Evolutionary conservation across 2,113 vertebrate species (phyloP).

Genomic region (Apteryx owenii): DNA sequence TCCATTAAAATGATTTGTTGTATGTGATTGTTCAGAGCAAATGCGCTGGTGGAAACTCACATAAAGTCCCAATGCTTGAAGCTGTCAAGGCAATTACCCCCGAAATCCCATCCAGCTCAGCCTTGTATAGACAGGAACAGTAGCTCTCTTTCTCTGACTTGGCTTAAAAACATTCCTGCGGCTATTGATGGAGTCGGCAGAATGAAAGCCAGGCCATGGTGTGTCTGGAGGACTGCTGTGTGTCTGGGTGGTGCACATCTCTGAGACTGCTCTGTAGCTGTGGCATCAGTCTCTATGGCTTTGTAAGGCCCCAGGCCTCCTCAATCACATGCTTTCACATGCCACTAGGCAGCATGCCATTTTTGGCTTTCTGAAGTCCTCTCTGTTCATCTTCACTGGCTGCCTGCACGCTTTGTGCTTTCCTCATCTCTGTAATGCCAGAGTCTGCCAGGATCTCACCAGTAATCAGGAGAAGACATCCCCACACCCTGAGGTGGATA

Average conservation of each 20-base stretch:
- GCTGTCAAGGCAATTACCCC: constrained; percentile 61
- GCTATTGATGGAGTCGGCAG: constrained; percentile 42
- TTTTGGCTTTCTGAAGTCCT: not conserved
- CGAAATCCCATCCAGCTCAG: constrained; percentile 46
- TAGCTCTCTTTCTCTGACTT: constrained; percentile 52
- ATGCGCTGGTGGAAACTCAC: constrained; percentile 49
- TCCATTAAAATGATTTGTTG: constrained; percentile 71
- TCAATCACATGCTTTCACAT: not conserved
- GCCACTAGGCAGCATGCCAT: not conserved
- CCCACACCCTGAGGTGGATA: not conserved
- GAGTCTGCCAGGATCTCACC: not conserved
- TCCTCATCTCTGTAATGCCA: not conserved
- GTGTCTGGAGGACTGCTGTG: constrained; percentile 15
- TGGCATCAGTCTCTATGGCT: not conserved
- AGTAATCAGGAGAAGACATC: not conserved
- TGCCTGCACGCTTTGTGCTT: not conserved
- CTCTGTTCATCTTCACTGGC: not conserved
- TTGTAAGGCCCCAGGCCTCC: not conserved
- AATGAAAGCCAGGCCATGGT: constrained; percentile 46
- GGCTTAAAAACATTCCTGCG: constrained; percentile 47
- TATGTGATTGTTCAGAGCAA: constrained; percentile 46
- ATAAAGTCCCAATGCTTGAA: constrained; percentile 44
- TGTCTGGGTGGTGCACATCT: constrained; percentile 51
- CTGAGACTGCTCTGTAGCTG: constrained; percentile 5
- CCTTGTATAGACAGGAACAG: constrained; percentile 39